These are phyloP conservation scores for Antheraea mylitta DNA, from an alignment of 1,140 invertebrate genomes.

Conservation along the genomic window DNA sequence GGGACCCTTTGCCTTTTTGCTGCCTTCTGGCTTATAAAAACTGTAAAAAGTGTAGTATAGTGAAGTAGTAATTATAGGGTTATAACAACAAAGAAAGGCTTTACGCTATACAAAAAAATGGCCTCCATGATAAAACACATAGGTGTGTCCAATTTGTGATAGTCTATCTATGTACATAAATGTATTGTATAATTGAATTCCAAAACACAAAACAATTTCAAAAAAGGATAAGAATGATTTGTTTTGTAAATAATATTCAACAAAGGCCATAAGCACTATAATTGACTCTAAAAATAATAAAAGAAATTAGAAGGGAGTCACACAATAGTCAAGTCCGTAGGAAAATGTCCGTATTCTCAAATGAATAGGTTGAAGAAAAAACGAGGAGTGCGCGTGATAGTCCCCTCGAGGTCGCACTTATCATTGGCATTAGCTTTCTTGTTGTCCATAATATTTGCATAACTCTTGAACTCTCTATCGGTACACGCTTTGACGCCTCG, in stretches of 20 bases:
- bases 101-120: too few relatives aligned
- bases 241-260: background rate
- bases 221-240: background rate
- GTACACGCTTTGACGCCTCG: slow-evolving; percentile 54
- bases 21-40: too few relatives aligned
- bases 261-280: slow-evolving; percentile 9
- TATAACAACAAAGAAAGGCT: too few relatives aligned
- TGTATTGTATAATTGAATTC: too few relatives aligned
- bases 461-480: slow-evolving; percentile 68
- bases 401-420: slow-evolving; percentile 60
- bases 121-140: too few relatives aligned
- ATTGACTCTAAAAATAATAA: slow-evolving; percentile 31
- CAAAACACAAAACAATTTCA: too few relatives aligned
- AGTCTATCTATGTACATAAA: too few relatives aligned
- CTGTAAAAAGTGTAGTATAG: too few relatives aligned
- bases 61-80: too few relatives aligned
- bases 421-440: slow-evolving; percentile 77
- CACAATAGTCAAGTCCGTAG: slow-evolving; percentile 27
- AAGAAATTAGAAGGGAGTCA: slow-evolving; percentile 39
- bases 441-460: slow-evolving; percentile 79
- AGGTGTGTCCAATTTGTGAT: too few relatives aligned
- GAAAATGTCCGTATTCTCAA: slow-evolving; percentile 20
- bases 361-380: slow-evolving; percentile 25
- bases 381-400: slow-evolving; percentile 34
- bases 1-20: too few relatives aligned